Evolutionary conservation across 1,140 invertebrate genomes (phyloP), one percentile per base, ranked within the genome.

Genomic region (Apis florea): DNA sequence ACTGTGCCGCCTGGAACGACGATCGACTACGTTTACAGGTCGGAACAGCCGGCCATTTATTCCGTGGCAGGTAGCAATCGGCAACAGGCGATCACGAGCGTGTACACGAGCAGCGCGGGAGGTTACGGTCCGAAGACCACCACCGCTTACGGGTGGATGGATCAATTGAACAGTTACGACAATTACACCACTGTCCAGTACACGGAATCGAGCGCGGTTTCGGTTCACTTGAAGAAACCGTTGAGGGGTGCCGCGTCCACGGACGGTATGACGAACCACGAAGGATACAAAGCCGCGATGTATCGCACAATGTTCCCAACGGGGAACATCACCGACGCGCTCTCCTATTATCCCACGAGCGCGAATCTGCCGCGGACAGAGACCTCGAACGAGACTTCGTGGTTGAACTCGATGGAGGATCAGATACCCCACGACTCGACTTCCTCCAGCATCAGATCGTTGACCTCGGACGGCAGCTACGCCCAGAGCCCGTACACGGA

Each of bases 341-440:
- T 97, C 59, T 96, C 96, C 0, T 97, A 97, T 83, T 97, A 97
- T 91, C 96, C 96, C 66, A 96, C 96, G 0, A 96, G 95, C 71
- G 94, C 93, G 66, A 95, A 95, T 92, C 87, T 95, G 84, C 94
- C 94, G 47, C 94, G 94, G 67, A 93, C 94, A 70, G 95, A 95
- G 82, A 93, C 93, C n/a, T n/a, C n/a, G 24, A 94, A 94, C 89
- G 95, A 96, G 88, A 91, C 92, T 17, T 94, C 94, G 47, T 96
- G 95, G 95, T 90, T 95, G 77, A 94, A 91, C 80, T 92, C 94
- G 40, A 94, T 93, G 85, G 94, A 95, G 85, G 94, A 94, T 26
- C 95, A 95, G 73, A 94, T 94, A 87, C 93, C 93, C 21, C 93
- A 94, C 75, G 94, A 95, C 69, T 94, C 93, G 17, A 94, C 94